Evolutionary conservation across 2,888 invertebrate genomes (phyloP), one percentile per base, ranked within the genome.

Genomic region (Dolichomitus sp.): DNA sequence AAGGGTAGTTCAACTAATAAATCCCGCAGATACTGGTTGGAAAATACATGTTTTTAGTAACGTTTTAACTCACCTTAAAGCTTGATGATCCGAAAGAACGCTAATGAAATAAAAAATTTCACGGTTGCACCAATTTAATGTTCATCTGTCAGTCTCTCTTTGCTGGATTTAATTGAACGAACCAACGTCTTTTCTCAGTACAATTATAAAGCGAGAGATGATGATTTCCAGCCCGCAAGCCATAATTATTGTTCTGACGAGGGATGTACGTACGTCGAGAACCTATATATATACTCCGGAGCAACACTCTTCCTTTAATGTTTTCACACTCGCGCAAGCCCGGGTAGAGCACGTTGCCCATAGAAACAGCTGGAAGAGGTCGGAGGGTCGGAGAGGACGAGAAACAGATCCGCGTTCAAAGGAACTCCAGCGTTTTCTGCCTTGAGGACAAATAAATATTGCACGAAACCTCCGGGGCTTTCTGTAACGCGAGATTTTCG

Each of bases 391-490:
- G 9, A 48, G 17, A 30, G 27, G 65, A 50, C 57, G 81, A 54
- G 37, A 66, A 33, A 27, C 76, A 74, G 59, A 79, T 40, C 54
- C 40, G 19, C 59, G 66, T 68, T 81, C 77, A 81, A 81, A 81
- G 77, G 66, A 70, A 76, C 72, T 75, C 50, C 33, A 30, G 63
- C 14, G 33, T 54, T 52, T 57, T 33, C 11, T 33, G 40, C 66
- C 52, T 59, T 33, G 12, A 72, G 72, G 45, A 66, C 66, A 72
- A 66, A 81, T 66, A 76, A 77, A 72, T 72, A 68, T 68, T 72
- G 69, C 69, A 57, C 68, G 48, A 76, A 50, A 27, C 27, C 23
- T 42, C 45, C 19, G 27, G 12, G 37, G 11, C 12, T n/a, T 68
- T 61, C 12, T 57, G 57, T 19, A 33, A 76, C 45, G 33, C 59